Conservation (phyloP, 2,797 vertebrate genomes). For the Malacoraja senta region DNA sequence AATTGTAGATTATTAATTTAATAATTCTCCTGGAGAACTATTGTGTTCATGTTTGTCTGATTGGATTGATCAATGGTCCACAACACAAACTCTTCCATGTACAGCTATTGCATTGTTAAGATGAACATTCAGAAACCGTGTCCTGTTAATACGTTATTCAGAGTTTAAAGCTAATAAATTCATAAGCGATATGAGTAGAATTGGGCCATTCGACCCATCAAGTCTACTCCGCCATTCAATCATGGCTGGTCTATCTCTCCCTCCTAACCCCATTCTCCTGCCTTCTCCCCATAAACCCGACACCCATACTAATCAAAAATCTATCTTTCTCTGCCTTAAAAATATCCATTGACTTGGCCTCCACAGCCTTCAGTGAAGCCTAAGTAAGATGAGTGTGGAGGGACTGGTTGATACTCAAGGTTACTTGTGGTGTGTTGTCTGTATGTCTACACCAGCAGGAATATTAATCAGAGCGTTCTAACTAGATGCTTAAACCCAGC, state of each 20-base stretch:
- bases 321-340: too few species aligned
- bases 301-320: too few species aligned
- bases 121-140: background rate
- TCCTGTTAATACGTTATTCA: background rate
- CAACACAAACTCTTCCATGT: background rate
- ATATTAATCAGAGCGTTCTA: background rate
- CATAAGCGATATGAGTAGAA: too few species aligned
- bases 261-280: too few species aligned
- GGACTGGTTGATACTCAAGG: background rate
- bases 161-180: background rate
- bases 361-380: too few species aligned
- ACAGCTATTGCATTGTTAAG: background rate
- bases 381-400: too few species aligned
- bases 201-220: too few species aligned
- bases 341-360: too few species aligned
- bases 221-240: too few species aligned
- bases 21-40: background rate
- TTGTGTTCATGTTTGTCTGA: background rate
- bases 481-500: background rate
- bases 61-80: background rate
- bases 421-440: background rate
- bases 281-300: too few species aligned
- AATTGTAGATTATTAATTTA: background rate
- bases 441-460: background rate
- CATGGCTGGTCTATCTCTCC: too few species aligned